Evolutionary conservation across 35 echinoderm and acorn worm species (phyloP).

Genomic region (Heliocidaris erythrogramma): DNA sequence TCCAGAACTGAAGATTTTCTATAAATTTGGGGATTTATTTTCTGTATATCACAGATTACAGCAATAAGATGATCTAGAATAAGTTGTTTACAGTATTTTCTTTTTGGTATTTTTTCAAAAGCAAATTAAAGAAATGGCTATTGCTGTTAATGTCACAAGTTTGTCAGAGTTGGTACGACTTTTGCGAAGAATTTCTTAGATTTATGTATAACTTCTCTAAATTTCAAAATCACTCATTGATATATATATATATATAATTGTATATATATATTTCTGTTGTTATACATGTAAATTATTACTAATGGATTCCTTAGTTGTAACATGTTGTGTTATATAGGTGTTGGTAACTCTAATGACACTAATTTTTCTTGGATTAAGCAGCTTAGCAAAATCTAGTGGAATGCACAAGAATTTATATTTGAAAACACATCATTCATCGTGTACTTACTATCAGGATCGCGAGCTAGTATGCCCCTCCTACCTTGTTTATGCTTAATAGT

Average conservation of each 20-base stretch:
- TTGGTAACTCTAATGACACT: neutral
- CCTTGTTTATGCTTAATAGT: too few species aligned
- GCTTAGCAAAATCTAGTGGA: neutral
- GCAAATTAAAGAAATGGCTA: neutral
- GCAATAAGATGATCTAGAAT: neutral
- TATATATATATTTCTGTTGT: too few species aligned
- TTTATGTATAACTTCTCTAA: neutral
- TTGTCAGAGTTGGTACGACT: neutral
- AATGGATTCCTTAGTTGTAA: neutral
- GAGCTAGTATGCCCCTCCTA: too few species aligned
- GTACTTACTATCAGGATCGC: too few species aligned
- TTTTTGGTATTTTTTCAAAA: neutral
- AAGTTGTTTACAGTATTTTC: neutral
- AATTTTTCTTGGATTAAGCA: neutral
- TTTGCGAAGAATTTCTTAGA: neutral
- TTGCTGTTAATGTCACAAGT: neutral
- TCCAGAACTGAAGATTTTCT: neutral
- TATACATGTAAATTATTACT: neutral
- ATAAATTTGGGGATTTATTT: neutral
- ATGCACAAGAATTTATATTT: neutral
- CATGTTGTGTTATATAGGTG: neutral
- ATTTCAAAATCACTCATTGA: neutral
- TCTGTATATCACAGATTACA: neutral
- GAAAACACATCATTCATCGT: neutral
- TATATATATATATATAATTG: neutral